Base-by-base conservation (phyloP, 2,797 vertebrate species). In the Echiichthys vipera region DNA sequence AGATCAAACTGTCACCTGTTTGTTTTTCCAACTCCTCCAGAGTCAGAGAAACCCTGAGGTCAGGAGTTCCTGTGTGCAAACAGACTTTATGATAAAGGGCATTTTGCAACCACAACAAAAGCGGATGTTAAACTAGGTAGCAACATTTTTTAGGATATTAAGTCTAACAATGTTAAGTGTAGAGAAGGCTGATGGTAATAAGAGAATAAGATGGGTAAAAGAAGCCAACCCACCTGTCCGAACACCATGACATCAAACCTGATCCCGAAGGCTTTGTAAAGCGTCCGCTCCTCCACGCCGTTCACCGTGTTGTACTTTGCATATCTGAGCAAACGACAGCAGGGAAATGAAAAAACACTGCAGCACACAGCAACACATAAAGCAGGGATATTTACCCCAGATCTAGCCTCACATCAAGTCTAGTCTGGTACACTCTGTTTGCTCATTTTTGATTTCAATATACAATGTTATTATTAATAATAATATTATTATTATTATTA, bases 161-260 rank as follows among this genome's bases (percentile, higher is more conserved):
- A 13, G 11, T 49, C 20, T 39, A 14, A 58, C 54, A 69, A 36
- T 36, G 34, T 36, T 36, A 36, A 36, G 34, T 36, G 12, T 36
- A 36, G 14, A 36, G 34, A n/a, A n/a, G n/a, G n/a, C n/a, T n/a
- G n/a, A n/a, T n/a, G n/a, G n/a, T n/a, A n/a, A n/a, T n/a, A n/a
- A n/a, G 4, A 32, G 3, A 40, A 15, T 10, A 2, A 69, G 46
- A 10, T 14, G 39, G 6, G 3, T 9, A 4, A 14, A 11, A 37
- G 18, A 27, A 25, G 43, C 11, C 4, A 18, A 70, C 56, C 85
- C 81, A 96, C 97, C 27, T 88, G 94, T 84, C 96, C 95, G 0
- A 96, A 97, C 40, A 98, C 96, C 89, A 97, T 94, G 83, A 97
- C 92, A 43, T 98, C 96, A 70, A 98, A 97, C 24, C 94, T 87